Evolutionary conservation across 2,797 vertebrate genomes (phyloP), one percentile per base, ranked within the genome.

Genomic region (Lutjanus campechanus): DNA sequence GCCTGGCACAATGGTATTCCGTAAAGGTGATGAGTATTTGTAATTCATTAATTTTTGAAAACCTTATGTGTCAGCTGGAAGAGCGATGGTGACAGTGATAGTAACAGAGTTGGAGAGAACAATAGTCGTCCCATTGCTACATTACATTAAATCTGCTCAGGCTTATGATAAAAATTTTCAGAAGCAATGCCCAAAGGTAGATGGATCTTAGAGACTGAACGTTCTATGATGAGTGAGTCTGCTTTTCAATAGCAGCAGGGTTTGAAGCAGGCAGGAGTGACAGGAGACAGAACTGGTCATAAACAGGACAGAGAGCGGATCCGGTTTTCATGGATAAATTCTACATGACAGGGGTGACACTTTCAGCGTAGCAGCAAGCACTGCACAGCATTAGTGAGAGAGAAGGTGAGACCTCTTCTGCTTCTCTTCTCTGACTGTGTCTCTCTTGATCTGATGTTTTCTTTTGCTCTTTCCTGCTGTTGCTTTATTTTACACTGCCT

Each of bases 301-400:
- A 11, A 63, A 40, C 55, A 54, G 56, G 56, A 8, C 15, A 22
- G 53, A 73, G 69, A 71, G 59, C 60, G 29, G 17, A 60, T 76
- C 65, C 76, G 70, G 59, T 62, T 85, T 82, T 75, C 20, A 77
- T 41, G 55, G 80, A 76, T 87, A 85, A 78, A 86, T 90, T 79
- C 83, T 70, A 77, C 71, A 80, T 79, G 76, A 83, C 84, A 81
- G 68, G 75, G 70, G 84, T 86, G 90, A 86, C 55, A 69, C 81
- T 76, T 86, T 69, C 59, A 53, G 73, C 82, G 74, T 73, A 47
- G 76, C 71, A 86, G 79, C 46, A 63, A 63, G 73, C 69, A 69
- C 67, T 53, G 69, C 75, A 67, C 64, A 78, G 64, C 76, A 46
- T 61, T 68, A 76, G 11, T 11, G 47, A 60, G 67, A 51, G 50